Evolutionary conservation across 2,888 invertebrate genomes (phyloP).

Genomic region (Cremastobaeus sp.): DNA sequence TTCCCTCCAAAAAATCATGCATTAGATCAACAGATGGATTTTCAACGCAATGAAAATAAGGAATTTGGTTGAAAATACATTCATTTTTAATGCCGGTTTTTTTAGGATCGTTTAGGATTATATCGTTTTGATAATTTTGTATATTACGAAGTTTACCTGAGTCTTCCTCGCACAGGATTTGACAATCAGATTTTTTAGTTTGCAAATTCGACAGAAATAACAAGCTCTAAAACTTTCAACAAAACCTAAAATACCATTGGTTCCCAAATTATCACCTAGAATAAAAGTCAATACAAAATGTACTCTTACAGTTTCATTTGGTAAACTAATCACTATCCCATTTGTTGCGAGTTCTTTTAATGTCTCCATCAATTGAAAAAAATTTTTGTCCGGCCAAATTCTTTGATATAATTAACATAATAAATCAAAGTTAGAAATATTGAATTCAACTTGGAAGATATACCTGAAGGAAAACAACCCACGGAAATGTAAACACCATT

Average conservation of each 20-base stretch:
- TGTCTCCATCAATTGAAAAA: conserved; percentile 22
- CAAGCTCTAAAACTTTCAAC: conserved; percentile 36
- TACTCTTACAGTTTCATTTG: conserved; percentile 18
- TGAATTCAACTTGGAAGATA: conserved; percentile 6
- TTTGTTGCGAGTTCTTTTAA: too few species aligned
- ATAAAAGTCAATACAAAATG: conserved; percentile 30
- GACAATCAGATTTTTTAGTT: too few species aligned
- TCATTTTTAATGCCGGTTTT: conserved; percentile 30
- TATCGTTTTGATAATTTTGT: too few species aligned
- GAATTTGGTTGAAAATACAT: too few species aligned
- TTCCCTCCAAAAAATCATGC: conserved; percentile 31
- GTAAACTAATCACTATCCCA: too few species aligned
- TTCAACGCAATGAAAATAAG: conserved; percentile 23
- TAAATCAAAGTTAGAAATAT: conserved; percentile 25
- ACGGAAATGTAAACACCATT: conserved; percentile 23
- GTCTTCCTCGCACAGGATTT: too few species aligned
- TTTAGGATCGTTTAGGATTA: too few species aligned
- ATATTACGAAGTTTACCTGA: too few species aligned
- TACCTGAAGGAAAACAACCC: conserved; percentile 23
- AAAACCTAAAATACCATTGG: conserved; percentile 38
- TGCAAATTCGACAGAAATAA: conserved; percentile 29
- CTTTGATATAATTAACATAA: conserved; percentile 7
- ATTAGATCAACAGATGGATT: conserved; percentile 19
- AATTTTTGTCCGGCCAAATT: background rate
- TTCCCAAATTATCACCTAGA: conserved; percentile 47